Evolutionary conservation across 2,888 invertebrate species (phyloP), one percentile per base, ranked within the genome.

Genomic region (Troides oblongomaculatus): DNA sequence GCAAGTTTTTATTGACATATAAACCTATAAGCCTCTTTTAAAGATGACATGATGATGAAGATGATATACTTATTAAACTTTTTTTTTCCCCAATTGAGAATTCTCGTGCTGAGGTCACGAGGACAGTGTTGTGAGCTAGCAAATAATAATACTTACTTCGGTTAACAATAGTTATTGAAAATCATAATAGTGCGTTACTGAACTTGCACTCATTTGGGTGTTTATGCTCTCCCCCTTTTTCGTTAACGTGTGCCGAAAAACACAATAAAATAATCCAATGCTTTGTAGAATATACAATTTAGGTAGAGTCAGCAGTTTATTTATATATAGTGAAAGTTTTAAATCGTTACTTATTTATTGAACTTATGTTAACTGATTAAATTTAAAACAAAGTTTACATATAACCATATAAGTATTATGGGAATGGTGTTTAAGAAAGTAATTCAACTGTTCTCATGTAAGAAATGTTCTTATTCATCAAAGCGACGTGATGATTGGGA

Each of bases 231-330:
- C 75, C 81, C 84, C 86, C 84, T 81, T 81, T 72, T 66, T 63
- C 39, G 66, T 70, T 67, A 70, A 76, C 83, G 85, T 84, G 82
- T 81, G 82, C 82, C 86, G 82, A 87, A 86, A 82, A 89, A 87
- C 84, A 89, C 88, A 90, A 89, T 90, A 87, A 89, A 90, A 88
- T 90, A 90, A 91, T 89, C 89, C 87, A 74, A 74, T 76, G 84
- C 84, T 87, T 88, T 89, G 87, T 86, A 79, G 73, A 76, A 77
- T 79, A 79, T 78, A 66, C 56, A 62, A 43, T 39, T 62, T 8
- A 7, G 21, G 59, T 71, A 71, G 12, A 18, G 68, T 58, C 58
- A 57, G 14, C 62, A 64, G 56, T 12, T 43, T 50, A n/a, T n/a
- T 53, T 53, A n/a, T 53, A 18, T 30, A n/a, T n/a, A n/a, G 5